Conservation (phyloP, 2,888 invertebrate genomes). For the Mesochorus sp. region DNA sequence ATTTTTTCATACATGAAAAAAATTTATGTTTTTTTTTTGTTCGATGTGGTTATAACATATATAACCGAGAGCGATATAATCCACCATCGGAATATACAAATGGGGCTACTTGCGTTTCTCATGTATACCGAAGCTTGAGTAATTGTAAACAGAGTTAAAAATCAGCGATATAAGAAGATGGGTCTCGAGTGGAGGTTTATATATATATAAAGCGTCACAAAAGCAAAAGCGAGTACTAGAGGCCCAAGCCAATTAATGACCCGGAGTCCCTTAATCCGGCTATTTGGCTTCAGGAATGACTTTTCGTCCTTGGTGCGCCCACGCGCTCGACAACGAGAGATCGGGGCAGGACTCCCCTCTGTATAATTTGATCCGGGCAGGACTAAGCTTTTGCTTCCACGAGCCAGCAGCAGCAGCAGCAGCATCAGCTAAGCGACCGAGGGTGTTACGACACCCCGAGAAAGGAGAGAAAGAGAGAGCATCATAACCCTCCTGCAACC, state of each 20-base stretch:
- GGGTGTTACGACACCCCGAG: slow-evolving; percentile 74
- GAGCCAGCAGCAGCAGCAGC: slow-evolving; percentile 57
- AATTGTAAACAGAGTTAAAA: too few relatives aligned
- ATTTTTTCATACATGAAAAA: too few relatives aligned
- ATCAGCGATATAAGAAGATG: too few relatives aligned
- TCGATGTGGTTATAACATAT: too few relatives aligned
- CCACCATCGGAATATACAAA: too few relatives aligned
- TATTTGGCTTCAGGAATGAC: slow-evolving; percentile 80
- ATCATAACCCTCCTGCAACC: slow-evolving; percentile 68
- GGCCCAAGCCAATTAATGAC: slow-evolving; percentile 74
- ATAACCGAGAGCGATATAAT: too few relatives aligned
- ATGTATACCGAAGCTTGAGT: too few relatives aligned
- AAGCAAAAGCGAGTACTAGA: slow-evolving; percentile 47
- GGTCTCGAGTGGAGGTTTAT: too few relatives aligned
- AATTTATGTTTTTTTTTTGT: too few relatives aligned
- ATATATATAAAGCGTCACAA: slow-evolving; percentile 20
- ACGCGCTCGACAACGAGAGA: slow-evolving; percentile 30
- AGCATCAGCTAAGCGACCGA: slow-evolving; percentile 67
- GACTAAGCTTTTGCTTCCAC: slow-evolving; percentile 58
- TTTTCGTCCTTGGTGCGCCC: slow-evolving; percentile 72
- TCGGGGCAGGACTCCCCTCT: slow-evolving; percentile 56
- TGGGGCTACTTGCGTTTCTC: too few relatives aligned
- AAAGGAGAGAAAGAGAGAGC: slow-evolving; percentile 65
- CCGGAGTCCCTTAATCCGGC: slow-evolving; percentile 78
- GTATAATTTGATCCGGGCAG: slow-evolving; percentile 77